These are phyloP conservation scores for Tupaia chinensis DNA, from an alignment of 2,113 vertebrate genomes.

Conservation along the genomic window DNA sequence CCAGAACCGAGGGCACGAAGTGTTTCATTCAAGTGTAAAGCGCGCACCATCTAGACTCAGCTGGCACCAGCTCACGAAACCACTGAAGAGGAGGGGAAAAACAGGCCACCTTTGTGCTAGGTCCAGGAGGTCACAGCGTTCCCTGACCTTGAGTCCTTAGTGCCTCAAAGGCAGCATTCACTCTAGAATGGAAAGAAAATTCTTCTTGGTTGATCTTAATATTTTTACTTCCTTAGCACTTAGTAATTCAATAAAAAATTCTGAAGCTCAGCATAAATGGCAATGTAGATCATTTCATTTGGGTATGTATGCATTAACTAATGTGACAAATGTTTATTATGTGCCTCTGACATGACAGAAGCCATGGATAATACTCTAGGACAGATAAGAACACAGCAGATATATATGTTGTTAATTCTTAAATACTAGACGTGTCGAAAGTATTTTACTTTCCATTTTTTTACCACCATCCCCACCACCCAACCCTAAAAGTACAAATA, in stretches of 20 bases:
- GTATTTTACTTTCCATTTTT: constrained; percentile 38
- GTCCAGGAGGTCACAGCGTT: constrained; percentile 53
- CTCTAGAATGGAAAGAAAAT: neutral
- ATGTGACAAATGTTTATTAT: neutral
- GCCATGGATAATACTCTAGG: neutral
- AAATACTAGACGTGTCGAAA: neutral
- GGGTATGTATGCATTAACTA: neutral
- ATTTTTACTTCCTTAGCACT: constrained; percentile 17
- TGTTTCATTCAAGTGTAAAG: constrained; percentile 74
- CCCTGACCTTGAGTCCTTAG: constrained; percentile 10
- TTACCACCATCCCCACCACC: neutral
- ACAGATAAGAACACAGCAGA: neutral
- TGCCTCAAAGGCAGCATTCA: constrained; percentile 64
- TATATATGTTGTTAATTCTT: neutral
- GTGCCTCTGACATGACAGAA: neutral
- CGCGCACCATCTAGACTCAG: constrained; percentile 57
- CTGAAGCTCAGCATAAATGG: constrained; percentile 39
- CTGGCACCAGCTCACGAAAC: constrained; percentile 71
- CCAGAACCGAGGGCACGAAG: constrained; percentile 76
- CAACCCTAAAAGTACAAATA: constrained; percentile 29
- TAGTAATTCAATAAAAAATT: constrained; percentile 47
- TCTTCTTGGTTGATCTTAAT: neutral
- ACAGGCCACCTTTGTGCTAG: constrained; percentile 71
- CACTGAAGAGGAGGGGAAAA: constrained; percentile 30
- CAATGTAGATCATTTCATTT: neutral